Conservation (phyloP, 2,113 vertebrate species). For the Cygnus buccinator region DNA sequence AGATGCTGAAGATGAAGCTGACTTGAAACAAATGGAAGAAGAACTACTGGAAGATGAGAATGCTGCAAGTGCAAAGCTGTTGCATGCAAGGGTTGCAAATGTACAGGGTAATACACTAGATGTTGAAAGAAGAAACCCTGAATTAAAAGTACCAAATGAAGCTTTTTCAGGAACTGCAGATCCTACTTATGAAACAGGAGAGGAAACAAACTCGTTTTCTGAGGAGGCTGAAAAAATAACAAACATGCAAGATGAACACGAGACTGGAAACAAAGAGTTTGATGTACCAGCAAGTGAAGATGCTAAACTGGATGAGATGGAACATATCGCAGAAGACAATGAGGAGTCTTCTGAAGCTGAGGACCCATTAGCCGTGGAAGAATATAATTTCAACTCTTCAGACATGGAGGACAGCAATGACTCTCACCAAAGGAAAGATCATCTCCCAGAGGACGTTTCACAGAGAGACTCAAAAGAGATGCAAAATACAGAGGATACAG, state of each 20-base stretch:
- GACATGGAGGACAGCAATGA: neutral
- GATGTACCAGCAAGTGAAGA: neutral
- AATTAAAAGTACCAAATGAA: neutral
- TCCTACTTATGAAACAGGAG: neutral
- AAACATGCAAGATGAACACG: neutral
- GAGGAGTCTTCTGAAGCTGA: neutral
- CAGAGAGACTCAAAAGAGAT: neutral
- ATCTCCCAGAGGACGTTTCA: neutral
- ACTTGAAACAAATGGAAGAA: constrained; percentile 37
- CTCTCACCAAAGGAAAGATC: neutral
- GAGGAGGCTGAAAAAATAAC: neutral
- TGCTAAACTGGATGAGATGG: neutral
- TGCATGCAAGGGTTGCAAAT: neutral
- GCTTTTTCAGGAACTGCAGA: neutral
- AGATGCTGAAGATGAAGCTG: constrained; percentile 7
- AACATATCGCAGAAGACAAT: neutral
- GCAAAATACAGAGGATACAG: neutral
- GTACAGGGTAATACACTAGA: neutral
- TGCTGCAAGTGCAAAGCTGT: constrained; percentile 74
- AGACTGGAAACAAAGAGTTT: neutral
- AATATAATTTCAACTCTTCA: neutral
- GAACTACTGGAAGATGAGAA: constrained; percentile 93
- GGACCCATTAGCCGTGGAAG: neutral
- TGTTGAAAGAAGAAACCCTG: neutral
- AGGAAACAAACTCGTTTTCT: neutral